Conservation (phyloP, 2,113 vertebrate species). For the Microcebus ravelobensis region DNA sequence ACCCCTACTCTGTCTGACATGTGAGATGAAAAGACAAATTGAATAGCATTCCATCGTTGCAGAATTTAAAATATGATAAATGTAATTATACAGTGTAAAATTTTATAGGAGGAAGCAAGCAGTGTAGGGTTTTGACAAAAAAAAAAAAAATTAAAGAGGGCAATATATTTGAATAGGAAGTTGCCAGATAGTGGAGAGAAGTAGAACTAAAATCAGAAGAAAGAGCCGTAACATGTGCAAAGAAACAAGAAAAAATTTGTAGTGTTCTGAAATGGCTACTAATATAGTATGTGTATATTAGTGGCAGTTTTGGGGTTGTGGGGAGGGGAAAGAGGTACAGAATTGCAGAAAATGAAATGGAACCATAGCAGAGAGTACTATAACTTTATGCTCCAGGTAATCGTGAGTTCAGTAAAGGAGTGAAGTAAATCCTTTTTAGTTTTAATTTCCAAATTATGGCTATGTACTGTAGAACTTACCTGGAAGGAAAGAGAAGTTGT, state of each 20-base stretch:
- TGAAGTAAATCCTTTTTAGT: not conserved
- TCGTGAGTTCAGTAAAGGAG: not conserved
- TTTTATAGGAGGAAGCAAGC: not conserved
- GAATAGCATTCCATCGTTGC: not conserved
- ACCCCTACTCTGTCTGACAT: not conserved
- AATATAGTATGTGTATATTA: not conserved
- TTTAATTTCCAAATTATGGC: not conserved
- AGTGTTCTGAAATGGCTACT: not conserved
- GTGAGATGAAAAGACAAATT: not conserved
- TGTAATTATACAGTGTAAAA: not conserved
- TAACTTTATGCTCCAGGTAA: not conserved
- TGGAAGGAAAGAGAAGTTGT: not conserved
- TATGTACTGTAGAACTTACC: not conserved
- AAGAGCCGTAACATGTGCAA: not conserved
- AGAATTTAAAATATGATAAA: conserved; percentile 22
- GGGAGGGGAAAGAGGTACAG: rapidly evolving
- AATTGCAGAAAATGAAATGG: not conserved
- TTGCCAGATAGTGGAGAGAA: not conserved
- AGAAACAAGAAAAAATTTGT: not conserved
- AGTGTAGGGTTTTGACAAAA: not conserved
- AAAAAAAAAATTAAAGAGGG: not conserved
- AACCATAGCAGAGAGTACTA: not conserved
- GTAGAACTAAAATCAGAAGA: not conserved
- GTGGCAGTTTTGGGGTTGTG: not conserved
- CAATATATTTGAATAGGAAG: not conserved